Evolutionary conservation across 2,113 vertebrate species (phyloP), one percentile per base, ranked within the genome.

Genomic region (Nipponia nippon): DNA sequence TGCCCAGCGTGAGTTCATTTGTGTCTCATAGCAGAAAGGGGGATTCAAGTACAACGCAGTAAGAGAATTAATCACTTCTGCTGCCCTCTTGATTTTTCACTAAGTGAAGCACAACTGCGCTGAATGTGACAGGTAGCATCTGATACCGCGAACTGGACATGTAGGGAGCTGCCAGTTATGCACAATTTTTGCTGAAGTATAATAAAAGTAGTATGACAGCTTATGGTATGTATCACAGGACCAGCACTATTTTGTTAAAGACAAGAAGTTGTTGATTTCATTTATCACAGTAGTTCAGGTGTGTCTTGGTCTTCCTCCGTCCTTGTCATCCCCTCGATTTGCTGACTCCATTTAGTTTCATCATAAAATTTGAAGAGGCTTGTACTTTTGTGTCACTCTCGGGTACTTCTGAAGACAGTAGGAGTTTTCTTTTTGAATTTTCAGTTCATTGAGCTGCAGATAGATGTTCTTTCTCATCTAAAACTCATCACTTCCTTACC

Each of bases 391-490:
- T 90, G 86, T 89, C 83, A 93, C 75, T 96, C 80, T 83, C 1
- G 0, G 65, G 53, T 92, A 81, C 89, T 94, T 91, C 72, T 62
- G 81, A 93, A 94, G 92, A 94, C 91, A 50, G 56, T 83, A 83
- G 59, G 65, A 93, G 94, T 91, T 95, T 94, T 80, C 81, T 71
- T 95, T 90, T 72, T 83, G 62, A 72, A 90, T 96, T 95, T 94
- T 94, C 91, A 87, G 79, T 96, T 95, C 95, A 95, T 62, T 94
- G 93, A 93, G 79, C 89, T 96, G 90, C 88, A 93, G 86, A 87
- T 91, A 79, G 84, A 96, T 95, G 81, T 79, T 71, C 71, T 84
- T 94, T 93, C 89, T 95, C 94, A 94, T 95, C 90, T 96, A 92
- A 97, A 96, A 95, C 87, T 95, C 89, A 96, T 91, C 69, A 69